Conservation (phyloP, 1,140 invertebrate species). For the Papilio polyxenes region DNA sequence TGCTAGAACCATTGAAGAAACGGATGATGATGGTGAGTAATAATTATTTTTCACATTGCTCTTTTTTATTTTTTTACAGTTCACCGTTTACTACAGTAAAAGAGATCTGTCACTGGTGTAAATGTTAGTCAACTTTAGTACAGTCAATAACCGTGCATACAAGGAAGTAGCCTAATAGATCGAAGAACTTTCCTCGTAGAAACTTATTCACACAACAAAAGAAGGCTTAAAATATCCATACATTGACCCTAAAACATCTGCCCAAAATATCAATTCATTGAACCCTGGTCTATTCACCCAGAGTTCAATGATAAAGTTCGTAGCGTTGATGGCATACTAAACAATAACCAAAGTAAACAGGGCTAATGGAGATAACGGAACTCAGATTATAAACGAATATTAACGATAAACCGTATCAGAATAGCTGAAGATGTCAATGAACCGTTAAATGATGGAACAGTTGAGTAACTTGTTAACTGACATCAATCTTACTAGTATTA, state of each 20-base stretch:
- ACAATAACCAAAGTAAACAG: not conserved
- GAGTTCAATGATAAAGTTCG: not conserved
- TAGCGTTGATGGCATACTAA: not conserved
- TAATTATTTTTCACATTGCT: slow-evolving; percentile 1
- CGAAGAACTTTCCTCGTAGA: not conserved
- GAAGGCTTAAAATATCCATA: slow-evolving; percentile 20
- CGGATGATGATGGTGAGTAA: slow-evolving; percentile 60
- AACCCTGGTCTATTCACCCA: not conserved
- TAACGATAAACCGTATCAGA: not conserved
- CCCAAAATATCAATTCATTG: no score
- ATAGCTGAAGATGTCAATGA: not conserved
- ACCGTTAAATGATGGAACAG: not conserved
- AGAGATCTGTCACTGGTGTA: no score
- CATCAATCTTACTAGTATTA: not conserved
- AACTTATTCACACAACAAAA: slow-evolving; percentile 24
- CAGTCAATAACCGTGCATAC: not conserved
- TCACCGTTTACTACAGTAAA: no score
- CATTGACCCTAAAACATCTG: not conserved
- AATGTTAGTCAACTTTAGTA: not conserved
- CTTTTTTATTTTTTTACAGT: not conserved
- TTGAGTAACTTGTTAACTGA: not conserved
- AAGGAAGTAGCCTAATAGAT: no score
- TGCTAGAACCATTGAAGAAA: slow-evolving; percentile 68
- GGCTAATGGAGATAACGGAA: slow-evolving; percentile 21
- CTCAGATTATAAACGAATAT: slow-evolving; percentile 13